Evolutionary conservation across 2,888 invertebrate genomes (phyloP).

Genomic region (Hemistola chrysoprasaria): DNA sequence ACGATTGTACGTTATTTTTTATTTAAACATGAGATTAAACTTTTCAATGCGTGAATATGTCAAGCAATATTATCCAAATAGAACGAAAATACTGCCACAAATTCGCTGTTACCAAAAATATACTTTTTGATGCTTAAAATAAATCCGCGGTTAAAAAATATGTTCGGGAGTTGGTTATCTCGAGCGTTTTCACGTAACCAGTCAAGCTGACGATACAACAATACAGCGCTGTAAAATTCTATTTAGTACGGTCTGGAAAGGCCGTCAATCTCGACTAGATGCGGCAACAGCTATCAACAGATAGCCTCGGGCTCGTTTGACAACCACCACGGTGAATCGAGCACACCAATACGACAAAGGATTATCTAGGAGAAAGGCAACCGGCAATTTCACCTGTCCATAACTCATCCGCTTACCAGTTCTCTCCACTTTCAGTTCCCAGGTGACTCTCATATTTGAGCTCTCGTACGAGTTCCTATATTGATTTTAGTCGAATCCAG

Average conservation of each 20-base stretch:
- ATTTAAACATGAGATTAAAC: too few species aligned
- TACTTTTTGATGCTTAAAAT: not conserved
- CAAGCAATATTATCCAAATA: too few species aligned
- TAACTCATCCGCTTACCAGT: slow-evolving; percentile 44
- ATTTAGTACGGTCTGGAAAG: slow-evolving; percentile 44
- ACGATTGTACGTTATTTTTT: too few species aligned
- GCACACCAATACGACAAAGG: slow-evolving; percentile 51
- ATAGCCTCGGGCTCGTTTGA: slow-evolving; percentile 51
- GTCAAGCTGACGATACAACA: slow-evolving; percentile 17
- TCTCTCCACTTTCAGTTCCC: slow-evolving; percentile 23
- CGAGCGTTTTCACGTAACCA: not conserved
- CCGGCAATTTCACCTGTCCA: slow-evolving; percentile 50
- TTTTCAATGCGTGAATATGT: too few species aligned
- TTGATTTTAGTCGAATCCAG: slow-evolving; percentile 10
- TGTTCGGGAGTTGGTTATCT: not conserved
- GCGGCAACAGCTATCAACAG: slow-evolving; percentile 55
- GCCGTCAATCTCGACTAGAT: slow-evolving; percentile 51
- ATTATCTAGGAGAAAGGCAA: slow-evolving; percentile 48
- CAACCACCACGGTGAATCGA: slow-evolving; percentile 35
- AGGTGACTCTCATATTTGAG: slow-evolving; percentile 29
- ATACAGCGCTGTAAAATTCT: slow-evolving; percentile 46
- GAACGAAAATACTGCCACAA: not conserved
- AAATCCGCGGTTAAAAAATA: not conserved
- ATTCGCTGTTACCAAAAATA: not conserved
- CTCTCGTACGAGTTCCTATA: slow-evolving; percentile 10